Evolutionary conservation across 2,797 vertebrate species (phyloP).

Genomic region (Cyprinella venusta): DNA sequence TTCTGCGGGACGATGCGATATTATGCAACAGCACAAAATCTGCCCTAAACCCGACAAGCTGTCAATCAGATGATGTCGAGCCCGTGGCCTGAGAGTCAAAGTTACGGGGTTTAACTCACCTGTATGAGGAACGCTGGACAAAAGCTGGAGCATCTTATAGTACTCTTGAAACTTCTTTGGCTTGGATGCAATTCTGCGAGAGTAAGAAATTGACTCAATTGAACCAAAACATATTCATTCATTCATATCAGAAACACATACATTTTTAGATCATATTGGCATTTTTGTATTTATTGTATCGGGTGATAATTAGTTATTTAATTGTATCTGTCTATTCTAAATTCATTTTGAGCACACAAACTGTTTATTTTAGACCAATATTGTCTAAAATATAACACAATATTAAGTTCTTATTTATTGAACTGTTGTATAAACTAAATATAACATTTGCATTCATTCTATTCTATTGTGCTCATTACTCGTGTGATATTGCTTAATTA

Average conservation of each 20-base stretch:
- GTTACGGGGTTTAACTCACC: conserved; percentile 74
- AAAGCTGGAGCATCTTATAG: conserved; percentile 75
- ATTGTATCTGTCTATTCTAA: neutral
- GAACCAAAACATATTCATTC: neutral
- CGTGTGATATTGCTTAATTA: too few species aligned
- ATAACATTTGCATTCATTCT: too few species aligned
- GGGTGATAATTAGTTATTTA: neutral
- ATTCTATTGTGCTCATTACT: too few species aligned
- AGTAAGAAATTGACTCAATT: neutral
- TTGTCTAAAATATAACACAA: too few species aligned
- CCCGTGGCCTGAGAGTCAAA: neutral
- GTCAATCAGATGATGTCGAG: conserved; percentile 14
- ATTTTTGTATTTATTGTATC: neutral
- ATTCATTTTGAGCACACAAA: neutral
- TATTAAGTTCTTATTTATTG: too few species aligned
- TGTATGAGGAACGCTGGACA: conserved; percentile 82
- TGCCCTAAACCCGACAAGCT: conserved; percentile 21
- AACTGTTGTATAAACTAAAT: too few species aligned
- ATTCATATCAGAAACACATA: neutral
- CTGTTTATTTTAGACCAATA: neutral
- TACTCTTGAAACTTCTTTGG: conserved; percentile 70
- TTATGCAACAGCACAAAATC: conserved; percentile 33
- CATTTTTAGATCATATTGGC: neutral
- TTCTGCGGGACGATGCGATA: neutral
- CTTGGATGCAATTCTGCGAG: conserved; percentile 65